Evolutionary conservation across 2,888 invertebrate genomes (phyloP), one percentile per base, ranked within the genome.

Genomic region (Xestobium rufovillosum): DNA sequence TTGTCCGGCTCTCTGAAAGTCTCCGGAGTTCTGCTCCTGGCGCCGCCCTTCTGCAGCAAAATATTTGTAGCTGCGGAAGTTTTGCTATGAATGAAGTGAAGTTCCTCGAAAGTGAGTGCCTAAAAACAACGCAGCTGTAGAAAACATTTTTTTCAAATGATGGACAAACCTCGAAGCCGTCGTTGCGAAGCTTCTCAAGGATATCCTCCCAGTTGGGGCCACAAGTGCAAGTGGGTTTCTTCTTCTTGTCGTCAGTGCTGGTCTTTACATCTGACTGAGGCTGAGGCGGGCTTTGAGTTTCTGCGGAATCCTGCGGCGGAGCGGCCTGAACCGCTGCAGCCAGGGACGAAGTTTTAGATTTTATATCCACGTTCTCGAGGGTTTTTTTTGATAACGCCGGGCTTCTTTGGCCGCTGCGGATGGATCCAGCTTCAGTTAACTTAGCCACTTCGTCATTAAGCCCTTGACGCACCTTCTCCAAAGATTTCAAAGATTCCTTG

Each of bases 21-120:
- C 4, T 4, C 4, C 47, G 69, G 69, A 25, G 69, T 66, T 61
- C 68, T 70, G 1, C 66, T 17, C 4, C 14, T 6, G 13, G 6
- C 9, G 25, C 50, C 52, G 17, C 45, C 25, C 39, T 46, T 41
- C 19, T 50, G 48, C 16, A 53, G 56, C 2, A 69, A 39, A 44
- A 65, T 69, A 61, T 72, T 72, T 2, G 55, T 57, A 2, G 66
- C 68, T 3, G 69, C 69, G 48, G 72, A 71, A 19, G 73, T 68
- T 61, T 71, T 72, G 1, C 68, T 53, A 47, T 75, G 73, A 11
- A 75, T 36, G 43, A 69, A 68, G 12, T 72, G 69, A n/a, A 75
- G 49, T 47, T 75, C 75, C 52, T 72, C 69, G 11, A 67, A 63
- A 31, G 68, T 65, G 31, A 75, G 56, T 4, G 56, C 52, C 71